Percentiles rank a stretch among this genome's conserved stretches.
Conservation (phyloP, 2,113 vertebrate species). For the Chionis minor region DNA sequence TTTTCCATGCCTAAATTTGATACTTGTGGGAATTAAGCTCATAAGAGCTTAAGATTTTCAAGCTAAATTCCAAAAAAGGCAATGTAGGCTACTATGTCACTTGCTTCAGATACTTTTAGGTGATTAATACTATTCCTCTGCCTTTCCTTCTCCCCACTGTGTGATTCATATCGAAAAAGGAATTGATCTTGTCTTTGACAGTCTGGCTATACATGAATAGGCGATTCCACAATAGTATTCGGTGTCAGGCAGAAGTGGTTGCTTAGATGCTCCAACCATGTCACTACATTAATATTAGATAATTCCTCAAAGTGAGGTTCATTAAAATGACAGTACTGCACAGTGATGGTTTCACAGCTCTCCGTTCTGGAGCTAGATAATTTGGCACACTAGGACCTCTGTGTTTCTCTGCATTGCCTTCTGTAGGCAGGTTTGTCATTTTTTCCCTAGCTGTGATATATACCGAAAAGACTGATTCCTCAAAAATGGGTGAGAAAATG, state of each 20-base stretch:
- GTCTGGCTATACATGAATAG: not conserved
- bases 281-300: not conserved
- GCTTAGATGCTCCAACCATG: not conserved
- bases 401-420: not conserved
- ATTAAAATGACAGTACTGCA: not conserved
- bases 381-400: not conserved
- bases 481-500: not conserved
- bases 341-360: not conserved
- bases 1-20: not conserved
- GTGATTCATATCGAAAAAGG: conserved; percentile 18
- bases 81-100: conserved; percentile 26
- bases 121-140: conserved; percentile 21
- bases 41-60: not conserved
- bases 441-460: not conserved
- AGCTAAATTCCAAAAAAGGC: not conserved
- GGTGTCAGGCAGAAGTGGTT: conserved; percentile 4
- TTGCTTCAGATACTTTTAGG: not conserved
- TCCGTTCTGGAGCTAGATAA: not conserved
- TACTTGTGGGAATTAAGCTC: not conserved
- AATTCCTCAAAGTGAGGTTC: not conserved
- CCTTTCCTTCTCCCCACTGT: not conserved
- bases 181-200: not conserved
- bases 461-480: not conserved
- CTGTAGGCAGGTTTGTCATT: not conserved
- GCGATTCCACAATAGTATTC: not conserved